These are phyloP conservation scores for Xiphophorus couchianus DNA, from an alignment of 2,113 vertebrate species.

Conservation along the genomic window DNA sequence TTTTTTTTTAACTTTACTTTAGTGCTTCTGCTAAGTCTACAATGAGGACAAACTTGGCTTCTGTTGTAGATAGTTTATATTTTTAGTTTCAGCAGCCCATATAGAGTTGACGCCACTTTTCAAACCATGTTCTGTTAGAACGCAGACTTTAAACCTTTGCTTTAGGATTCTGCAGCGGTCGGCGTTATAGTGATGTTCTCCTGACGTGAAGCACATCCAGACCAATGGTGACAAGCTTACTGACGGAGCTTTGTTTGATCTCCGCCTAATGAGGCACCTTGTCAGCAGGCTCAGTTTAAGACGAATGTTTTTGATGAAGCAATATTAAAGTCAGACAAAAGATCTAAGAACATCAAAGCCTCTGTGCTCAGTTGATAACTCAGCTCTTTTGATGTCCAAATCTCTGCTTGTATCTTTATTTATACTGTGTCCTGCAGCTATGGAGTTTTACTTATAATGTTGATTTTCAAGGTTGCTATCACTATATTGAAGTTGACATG, in stretches of 20 bases:
- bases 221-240: background rate
- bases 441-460: background rate
- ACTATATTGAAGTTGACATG: background rate
- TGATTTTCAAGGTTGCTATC: slow-evolving; percentile 15
- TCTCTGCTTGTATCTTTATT: background rate
- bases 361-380: background rate
- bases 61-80: background rate
- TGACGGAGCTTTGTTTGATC: slow-evolving; percentile 30
- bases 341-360: slow-evolving; percentile 50
- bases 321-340: slow-evolving; percentile 36
- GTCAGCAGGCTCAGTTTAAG: background rate
- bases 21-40: too few relatives aligned
- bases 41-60: too few relatives aligned
- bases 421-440: background rate
- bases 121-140: background rate
- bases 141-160: background rate
- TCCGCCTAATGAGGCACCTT: background rate
- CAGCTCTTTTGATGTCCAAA: slow-evolving; percentile 34
- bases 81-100: background rate
- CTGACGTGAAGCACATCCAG: background rate
- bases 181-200: background rate
- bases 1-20: too few relatives aligned
- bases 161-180: background rate
- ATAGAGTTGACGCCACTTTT: background rate
- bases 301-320: slow-evolving; percentile 11